A percentile compares a stretch with the other conserved stretches of the same genome.
Evolutionary conservation across 1,140 invertebrate species (phyloP).

Genomic region (Caerostris darwini): DNA sequence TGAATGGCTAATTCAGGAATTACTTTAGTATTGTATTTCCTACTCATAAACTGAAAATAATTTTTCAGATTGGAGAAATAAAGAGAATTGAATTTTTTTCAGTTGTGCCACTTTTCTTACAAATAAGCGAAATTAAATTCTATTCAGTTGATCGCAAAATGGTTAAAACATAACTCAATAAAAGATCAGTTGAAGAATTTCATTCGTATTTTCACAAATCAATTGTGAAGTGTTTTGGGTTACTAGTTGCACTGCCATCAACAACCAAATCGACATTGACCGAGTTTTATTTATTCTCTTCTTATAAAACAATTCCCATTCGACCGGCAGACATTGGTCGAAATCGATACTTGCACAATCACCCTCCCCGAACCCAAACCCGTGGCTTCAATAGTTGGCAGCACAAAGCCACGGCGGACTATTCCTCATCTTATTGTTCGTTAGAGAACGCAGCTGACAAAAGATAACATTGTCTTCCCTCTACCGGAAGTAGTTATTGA

Average conservation of each 20-base stretch:
- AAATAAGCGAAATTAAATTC: background rate
- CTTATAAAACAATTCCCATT: conserved; percentile 31
- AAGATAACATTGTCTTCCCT: conserved; percentile 54
- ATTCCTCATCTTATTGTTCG: conserved; percentile 60
- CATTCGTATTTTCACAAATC: background rate
- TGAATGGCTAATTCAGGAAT: no score
- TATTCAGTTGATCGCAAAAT: background rate
- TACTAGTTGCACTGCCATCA: conserved; percentile 12
- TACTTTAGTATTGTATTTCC: no score
- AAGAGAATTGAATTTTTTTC: no score
- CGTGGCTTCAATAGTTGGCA: conserved; percentile 12
- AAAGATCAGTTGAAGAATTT: background rate
- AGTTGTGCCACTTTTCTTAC: no score
- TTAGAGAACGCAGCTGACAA: conserved; percentile 45
- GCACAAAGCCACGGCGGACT: background rate
- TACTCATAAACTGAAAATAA: no score
- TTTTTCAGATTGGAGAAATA: no score
- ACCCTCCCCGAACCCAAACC: background rate
- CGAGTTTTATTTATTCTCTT: conserved; percentile 6
- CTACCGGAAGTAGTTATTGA: conserved; percentile 58
- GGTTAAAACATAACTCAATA: background rate
- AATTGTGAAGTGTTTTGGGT: background rate
- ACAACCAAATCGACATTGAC: conserved; percentile 30
- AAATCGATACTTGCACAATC: conserved; percentile 40
- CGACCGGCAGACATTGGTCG: conserved; percentile 19